A percentile compares a stretch with the other conserved stretches of the same genome.
Evolutionary conservation across 2,888 invertebrate species (phyloP).

Genomic region (Rhaphigaster nebulosa): DNA sequence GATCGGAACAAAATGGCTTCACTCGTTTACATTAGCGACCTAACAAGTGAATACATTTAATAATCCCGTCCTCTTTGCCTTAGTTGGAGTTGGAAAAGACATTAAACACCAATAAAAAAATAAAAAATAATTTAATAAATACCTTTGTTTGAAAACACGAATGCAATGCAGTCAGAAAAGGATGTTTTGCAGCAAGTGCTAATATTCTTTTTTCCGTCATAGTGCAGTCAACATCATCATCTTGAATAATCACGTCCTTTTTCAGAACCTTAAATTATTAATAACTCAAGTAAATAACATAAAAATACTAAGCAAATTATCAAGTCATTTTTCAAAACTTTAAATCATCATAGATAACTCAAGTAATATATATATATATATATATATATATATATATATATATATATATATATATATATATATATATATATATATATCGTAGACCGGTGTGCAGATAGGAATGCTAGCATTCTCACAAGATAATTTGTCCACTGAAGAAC

Average conservation of each 20-base stretch:
- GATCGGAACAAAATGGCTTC: no score
- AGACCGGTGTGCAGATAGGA: no score
- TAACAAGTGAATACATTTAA: no score
- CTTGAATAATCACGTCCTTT: constrained; percentile 98
- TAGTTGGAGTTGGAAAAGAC: no score
- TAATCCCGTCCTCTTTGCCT: no score
- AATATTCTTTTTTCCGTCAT: constrained; percentile 98
- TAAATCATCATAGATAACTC: neutral
- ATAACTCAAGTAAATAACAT: neutral
- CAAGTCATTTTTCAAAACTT: neutral
- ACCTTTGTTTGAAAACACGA: constrained; percentile 96
- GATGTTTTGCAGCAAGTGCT: constrained; percentile 96
- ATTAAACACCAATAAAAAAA: neutral
- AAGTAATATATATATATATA: no score
- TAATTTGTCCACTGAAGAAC: no score
- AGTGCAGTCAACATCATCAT: constrained; percentile 99
- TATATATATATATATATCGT: no score
- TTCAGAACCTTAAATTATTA: constrained; percentile 78
- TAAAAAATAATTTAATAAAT: constrained; percentile 63
- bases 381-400: no score
- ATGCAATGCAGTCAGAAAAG: constrained; percentile 96
- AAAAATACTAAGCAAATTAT: neutral
- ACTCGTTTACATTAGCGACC: no score
- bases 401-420: no score
- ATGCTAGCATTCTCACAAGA: no score